Conservation (phyloP, 2,797 vertebrate genomes). For the Microcaecilia unicolor region DNA sequence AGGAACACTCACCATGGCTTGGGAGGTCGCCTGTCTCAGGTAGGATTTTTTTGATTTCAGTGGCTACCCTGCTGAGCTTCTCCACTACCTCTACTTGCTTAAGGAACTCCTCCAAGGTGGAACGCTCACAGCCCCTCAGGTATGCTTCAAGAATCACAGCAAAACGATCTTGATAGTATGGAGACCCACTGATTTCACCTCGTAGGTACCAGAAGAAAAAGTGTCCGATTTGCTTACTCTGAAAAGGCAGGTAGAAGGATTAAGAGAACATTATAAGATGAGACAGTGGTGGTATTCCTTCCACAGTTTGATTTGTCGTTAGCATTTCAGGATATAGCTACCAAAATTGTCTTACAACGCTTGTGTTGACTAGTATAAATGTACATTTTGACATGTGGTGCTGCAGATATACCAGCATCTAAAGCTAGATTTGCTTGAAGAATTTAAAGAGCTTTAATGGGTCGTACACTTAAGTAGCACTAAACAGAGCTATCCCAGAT, state of each 20-base stretch:
- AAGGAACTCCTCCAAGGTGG: conserved; percentile 46
- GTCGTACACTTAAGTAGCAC: too few species aligned
- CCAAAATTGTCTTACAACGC: too few species aligned
- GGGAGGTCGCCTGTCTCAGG: conserved; percentile 50
- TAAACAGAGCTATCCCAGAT: too few species aligned
- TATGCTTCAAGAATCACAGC: conserved; percentile 65
- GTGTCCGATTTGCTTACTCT: conserved; percentile 69
- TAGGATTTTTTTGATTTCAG: conserved; percentile 43
- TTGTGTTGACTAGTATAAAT: too few species aligned
- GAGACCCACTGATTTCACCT: conserved; percentile 57
- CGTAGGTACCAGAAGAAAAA: conserved; percentile 73
- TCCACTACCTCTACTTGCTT: conserved; percentile 54
- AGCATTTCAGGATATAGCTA: too few species aligned
- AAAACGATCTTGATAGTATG: conserved; percentile 60
- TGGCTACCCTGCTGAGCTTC: conserved; percentile 40
- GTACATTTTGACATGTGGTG: too few species aligned
- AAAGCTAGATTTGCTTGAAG: too few species aligned
- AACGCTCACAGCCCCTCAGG: conserved; percentile 58
- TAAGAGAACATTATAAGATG: background rate
- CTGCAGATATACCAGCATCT: too few species aligned
- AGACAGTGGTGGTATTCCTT: too few species aligned
- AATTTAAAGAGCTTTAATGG: too few species aligned
- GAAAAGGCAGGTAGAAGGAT: background rate
- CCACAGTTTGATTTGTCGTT: too few species aligned
- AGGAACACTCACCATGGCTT: conserved; percentile 37